Conservation (phyloP, 2,797 vertebrate genomes). For the Cynopterus sphinx region DNA sequence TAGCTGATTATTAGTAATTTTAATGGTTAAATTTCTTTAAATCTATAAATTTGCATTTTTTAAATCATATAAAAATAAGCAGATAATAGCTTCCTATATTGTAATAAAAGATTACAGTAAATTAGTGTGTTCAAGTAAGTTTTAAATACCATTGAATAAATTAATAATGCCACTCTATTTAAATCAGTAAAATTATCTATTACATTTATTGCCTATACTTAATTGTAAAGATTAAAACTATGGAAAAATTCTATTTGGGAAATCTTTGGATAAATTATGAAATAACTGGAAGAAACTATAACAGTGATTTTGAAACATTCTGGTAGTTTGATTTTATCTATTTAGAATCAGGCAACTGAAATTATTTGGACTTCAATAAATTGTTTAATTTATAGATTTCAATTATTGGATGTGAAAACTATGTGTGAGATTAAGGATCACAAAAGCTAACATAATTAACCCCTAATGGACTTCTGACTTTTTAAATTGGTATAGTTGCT, state of each 20-base stretch:
- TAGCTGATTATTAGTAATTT: background rate
- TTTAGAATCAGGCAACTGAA: conserved; percentile 13
- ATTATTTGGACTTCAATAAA: conserved; percentile 32
- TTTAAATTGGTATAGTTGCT: conserved; percentile 36
- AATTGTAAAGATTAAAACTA: background rate
- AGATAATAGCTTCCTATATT: background rate
- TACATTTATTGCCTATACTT: conserved; percentile 16
- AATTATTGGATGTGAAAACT: conserved; percentile 27
- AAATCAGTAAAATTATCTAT: background rate
- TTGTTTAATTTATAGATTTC: conserved; percentile 51
- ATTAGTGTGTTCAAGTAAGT: background rate
- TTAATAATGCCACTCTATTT: background rate
- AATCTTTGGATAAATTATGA: conserved; percentile 9
- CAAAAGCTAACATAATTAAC: background rate
- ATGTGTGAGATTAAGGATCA: conserved; percentile 16
- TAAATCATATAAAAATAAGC: background rate
- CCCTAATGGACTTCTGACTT: conserved; percentile 34
- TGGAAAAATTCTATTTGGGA: background rate
- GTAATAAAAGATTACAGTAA: background rate
- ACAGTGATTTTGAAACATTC: background rate
- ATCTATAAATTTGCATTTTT: conserved; percentile 21
- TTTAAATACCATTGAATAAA: background rate
- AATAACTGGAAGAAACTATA: background rate
- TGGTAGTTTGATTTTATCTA: background rate
- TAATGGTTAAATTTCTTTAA: conserved; percentile 3